These are phyloP conservation scores for Campoplex capitator DNA, from an alignment of 2,888 invertebrate species.

Conservation along the genomic window DNA sequence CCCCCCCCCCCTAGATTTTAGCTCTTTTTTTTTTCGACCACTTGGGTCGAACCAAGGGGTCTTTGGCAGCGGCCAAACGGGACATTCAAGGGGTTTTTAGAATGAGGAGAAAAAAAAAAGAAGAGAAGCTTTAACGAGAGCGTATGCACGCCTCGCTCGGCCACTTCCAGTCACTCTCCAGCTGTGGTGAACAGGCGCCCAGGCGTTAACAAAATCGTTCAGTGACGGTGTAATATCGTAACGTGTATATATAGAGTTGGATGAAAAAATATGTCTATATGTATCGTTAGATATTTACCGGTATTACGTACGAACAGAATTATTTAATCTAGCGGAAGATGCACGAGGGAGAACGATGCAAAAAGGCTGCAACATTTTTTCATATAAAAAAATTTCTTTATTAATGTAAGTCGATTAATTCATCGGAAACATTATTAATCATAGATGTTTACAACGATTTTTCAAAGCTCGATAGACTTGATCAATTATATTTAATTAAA, in stretches of 20 bases:
- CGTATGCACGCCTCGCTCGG: constrained; percentile 48
- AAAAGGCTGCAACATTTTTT: background rate
- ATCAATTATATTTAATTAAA: constrained; percentile 3
- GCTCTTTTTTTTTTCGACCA: constrained; percentile 31
- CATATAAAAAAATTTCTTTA: background rate
- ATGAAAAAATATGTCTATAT: background rate
- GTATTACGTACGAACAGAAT: constrained; percentile 9
- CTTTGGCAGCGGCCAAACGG: constrained; percentile 52
- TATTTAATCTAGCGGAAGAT: constrained; percentile 28
- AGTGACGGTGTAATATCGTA: constrained; percentile 40
- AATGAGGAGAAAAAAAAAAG: constrained; percentile 34
- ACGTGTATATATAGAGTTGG: background rate
- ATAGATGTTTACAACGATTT: background rate
- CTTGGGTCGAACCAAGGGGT: constrained; percentile 39
- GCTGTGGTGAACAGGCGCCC: constrained; percentile 39
- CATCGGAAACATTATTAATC: background rate
- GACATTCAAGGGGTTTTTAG: constrained; percentile 56
- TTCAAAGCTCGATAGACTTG: background rate
- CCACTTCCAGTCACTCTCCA: constrained; percentile 35
- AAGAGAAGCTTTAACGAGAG: constrained; percentile 58
- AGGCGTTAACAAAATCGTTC: constrained; percentile 55
- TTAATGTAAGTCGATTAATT: background rate
- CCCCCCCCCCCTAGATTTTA: background rate
- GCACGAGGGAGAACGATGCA: background rate
- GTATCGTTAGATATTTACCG: constrained; percentile 2